Evolutionary conservation across 2,888 invertebrate genomes (phyloP).

Genomic region (Lomographa bimaculata): DNA sequence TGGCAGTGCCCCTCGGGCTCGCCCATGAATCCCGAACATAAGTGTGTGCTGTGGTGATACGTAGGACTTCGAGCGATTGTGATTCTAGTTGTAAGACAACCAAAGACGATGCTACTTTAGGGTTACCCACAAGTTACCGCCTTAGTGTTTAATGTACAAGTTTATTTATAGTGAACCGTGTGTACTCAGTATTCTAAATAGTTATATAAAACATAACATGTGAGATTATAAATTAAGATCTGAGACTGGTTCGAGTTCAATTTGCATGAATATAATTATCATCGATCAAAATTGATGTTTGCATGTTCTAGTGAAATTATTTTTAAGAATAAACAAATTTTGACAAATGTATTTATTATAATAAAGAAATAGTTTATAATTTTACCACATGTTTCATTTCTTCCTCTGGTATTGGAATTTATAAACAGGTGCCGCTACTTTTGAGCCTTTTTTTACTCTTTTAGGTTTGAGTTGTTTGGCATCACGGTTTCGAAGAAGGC

Average conservation of each 20-base stretch:
- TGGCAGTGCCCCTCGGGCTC: conserved; percentile 86
- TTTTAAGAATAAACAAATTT: conserved; percentile 24
- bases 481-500: conserved; percentile 82
- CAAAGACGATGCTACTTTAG: conserved; percentile 62
- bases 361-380: conserved; percentile 15
- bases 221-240: conserved; percentile 28
- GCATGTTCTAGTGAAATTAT: conserved; percentile 26
- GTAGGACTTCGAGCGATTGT: conserved; percentile 36
- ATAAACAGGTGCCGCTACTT: conserved; percentile 88
- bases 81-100: conserved; percentile 54
- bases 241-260: conserved; percentile 27
- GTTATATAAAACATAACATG: conserved; percentile 12
- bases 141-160: conserved; percentile 46
- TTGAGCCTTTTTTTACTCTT: conserved; percentile 85
- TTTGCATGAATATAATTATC: conserved; percentile 15
- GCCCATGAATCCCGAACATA: conserved; percentile 87
- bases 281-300: conserved; percentile 10
- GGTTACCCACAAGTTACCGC: conserved; percentile 67
- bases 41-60: conserved; percentile 86
- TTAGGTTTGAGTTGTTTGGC: conserved; percentile 86
- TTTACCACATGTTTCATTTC: conserved; percentile 73
- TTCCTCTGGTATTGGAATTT: conserved; percentile 93
- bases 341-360: conserved; percentile 23
- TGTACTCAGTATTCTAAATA: conserved; percentile 6
- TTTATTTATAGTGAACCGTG: conserved; percentile 23